These are phyloP conservation scores for Caenorhabditis remanei DNA, from an alignment of 1,140 invertebrate species.

Conservation along the genomic window DNA sequence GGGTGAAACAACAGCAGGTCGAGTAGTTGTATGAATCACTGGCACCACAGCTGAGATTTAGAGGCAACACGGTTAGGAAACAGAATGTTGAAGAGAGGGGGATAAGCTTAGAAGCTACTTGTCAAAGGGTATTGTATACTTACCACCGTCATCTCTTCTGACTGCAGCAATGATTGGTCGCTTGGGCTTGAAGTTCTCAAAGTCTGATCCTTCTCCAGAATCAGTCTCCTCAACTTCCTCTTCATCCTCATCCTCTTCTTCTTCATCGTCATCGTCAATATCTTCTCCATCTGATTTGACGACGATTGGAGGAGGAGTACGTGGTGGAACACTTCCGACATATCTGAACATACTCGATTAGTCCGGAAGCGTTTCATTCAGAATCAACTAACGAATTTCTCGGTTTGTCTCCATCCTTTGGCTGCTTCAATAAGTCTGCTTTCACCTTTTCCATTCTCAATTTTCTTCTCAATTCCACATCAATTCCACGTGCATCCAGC, in stretches of 20 bases:
- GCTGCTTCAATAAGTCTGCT: conserved; percentile 29
- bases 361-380: not conserved
- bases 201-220: conserved; percentile 64
- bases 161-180: conserved; percentile 57
- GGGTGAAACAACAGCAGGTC: conserved; percentile 42
- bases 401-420: conserved; percentile 14
- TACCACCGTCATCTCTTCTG: conserved; percentile 51
- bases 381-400: conserved; percentile 46
- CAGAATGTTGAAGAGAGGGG: not conserved
- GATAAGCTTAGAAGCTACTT: conserved; percentile 24
- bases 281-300: conserved; percentile 70
- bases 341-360: not conserved
- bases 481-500: conserved; percentile 30
- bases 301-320: conserved; percentile 65
- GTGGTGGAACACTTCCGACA: conserved; percentile 68
- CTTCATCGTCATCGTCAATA: conserved; percentile 75
- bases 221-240: conserved; percentile 29
- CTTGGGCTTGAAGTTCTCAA: conserved; percentile 59
- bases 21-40: conserved; percentile 53
- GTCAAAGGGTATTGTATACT: not conserved
- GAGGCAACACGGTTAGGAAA: conserved; percentile 31
- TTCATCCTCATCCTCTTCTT: conserved; percentile 69
- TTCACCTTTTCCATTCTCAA: conserved; percentile 43
- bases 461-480: conserved; percentile 22
- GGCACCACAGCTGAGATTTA: conserved; percentile 49